Percentiles rank a stretch among this genome's conserved stretches.
phyloP scores from a whole-genome alignment of 2,888 invertebrate genomes.

The Lepidocyrtoides sp. region DNA sequence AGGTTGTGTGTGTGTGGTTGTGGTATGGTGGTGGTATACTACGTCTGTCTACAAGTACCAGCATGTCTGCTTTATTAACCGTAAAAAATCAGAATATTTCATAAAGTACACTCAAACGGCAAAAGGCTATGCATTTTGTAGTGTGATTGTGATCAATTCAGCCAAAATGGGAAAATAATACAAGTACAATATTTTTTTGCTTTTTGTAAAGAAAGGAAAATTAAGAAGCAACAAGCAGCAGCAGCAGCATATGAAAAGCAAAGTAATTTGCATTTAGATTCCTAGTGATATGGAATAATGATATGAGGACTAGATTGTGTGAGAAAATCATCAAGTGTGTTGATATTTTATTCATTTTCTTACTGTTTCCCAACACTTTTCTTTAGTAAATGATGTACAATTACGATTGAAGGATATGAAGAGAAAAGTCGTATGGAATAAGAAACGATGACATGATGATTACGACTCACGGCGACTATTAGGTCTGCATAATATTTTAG shows the following conservation, averaged over 20 bases:
- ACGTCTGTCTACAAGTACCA: too few relatives aligned
- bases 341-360: neutral
- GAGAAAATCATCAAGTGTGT: neutral
- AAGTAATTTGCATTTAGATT: too few relatives aligned
- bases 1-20: slow-evolving; percentile 17
- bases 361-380: neutral
- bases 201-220: neutral
- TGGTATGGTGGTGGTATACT: neutral
- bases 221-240: neutral
- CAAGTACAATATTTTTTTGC: too few relatives aligned
- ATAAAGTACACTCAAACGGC: too few relatives aligned
- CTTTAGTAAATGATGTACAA: neutral
- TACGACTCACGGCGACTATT: neutral
- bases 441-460: too few relatives aligned
- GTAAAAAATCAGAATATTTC: too few relatives aligned
- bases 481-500: too few relatives aligned
- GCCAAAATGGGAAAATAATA: too few relatives aligned
- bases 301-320: neutral
- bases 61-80: too few relatives aligned
- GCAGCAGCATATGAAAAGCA: too few relatives aligned
- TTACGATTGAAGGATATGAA: neutral
- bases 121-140: too few relatives aligned
- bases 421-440: neutral
- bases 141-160: too few relatives aligned
- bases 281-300: neutral